phyloP scores from a whole-genome alignment of 2,113 vertebrate species.

The Anarhynchus alexandrinus region DNA sequence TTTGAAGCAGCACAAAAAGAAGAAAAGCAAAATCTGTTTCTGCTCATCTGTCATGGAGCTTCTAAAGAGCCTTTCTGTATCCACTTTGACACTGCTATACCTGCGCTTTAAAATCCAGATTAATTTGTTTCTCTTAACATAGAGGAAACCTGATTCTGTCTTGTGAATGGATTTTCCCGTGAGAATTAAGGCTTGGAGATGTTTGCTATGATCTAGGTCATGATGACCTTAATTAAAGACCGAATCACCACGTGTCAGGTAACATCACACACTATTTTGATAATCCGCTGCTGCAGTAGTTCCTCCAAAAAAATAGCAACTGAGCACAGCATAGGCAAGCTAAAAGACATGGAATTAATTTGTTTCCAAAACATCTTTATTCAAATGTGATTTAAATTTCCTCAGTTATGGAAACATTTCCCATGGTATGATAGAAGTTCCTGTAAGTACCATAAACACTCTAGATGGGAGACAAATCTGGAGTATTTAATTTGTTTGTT shows the following conservation, averaged over 20 bases:
- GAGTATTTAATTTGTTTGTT: slow-evolving; percentile 8
- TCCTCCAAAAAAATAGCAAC: background rate
- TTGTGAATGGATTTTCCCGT: background rate
- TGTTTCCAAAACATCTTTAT: slow-evolving; percentile 52
- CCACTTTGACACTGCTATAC: background rate
- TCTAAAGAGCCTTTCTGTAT: background rate
- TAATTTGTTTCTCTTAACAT: background rate
- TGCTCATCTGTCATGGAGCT: background rate
- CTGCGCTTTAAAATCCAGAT: background rate
- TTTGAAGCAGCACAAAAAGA: background rate
- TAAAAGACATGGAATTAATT: background rate
- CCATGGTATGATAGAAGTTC: background rate
- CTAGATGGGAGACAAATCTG: background rate
- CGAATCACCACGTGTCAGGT: background rate
- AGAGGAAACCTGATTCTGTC: background rate
- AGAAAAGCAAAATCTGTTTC: background rate
- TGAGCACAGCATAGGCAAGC: background rate
- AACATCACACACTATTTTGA: background rate
- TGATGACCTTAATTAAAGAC: slow-evolving; percentile 21
- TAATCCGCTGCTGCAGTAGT: background rate
- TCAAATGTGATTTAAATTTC: slow-evolving; percentile 34
- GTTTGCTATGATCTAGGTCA: background rate
- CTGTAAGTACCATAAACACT: slow-evolving; percentile 12
- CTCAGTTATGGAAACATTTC: slow-evolving; percentile 24
- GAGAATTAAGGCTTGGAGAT: background rate